Percentiles rank a stretch among this genome's conserved stretches.
Conservation (phyloP, 2,888 invertebrate genomes). For the Heliconius ethilla region DNA sequence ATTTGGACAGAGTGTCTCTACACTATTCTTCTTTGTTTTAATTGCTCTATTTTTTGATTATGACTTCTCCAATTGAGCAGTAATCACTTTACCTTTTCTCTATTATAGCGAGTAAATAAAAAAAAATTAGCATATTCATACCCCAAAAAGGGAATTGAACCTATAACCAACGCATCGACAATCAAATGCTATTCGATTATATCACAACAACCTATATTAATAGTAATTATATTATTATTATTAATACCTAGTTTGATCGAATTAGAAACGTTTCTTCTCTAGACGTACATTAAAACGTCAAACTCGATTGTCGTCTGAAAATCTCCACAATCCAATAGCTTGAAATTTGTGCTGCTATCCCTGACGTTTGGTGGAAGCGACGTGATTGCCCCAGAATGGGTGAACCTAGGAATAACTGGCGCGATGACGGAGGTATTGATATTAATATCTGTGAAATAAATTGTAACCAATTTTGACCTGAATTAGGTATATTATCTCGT, state of each 20-base stretch:
- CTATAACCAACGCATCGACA: background rate
- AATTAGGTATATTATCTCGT: background rate
- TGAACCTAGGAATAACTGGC: background rate
- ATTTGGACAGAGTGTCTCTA: background rate
- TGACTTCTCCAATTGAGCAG: too few species aligned
- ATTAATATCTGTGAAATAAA: background rate
- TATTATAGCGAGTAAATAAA: background rate
- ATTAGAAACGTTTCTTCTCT: background rate
- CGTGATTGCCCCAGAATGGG: background rate
- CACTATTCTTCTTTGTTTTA: too few species aligned
- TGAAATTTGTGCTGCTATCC: constrained; percentile 8
- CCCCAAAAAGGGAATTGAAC: background rate
- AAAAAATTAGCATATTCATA: background rate
- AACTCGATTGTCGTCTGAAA: constrained; percentile 1
- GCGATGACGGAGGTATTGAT: background rate
- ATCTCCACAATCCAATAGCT: constrained; percentile 7
- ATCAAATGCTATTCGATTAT: background rate
- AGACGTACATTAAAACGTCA: background rate
- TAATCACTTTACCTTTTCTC: too few species aligned
- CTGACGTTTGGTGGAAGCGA: constrained; percentile 3
- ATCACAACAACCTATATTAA: background rate
- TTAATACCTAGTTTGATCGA: background rate
- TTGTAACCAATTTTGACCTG: background rate
- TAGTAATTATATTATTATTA: background rate
- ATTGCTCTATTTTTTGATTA: too few species aligned